A percentile compares a stretch with the other conserved stretches of the same genome.
phyloP scores from a whole-genome alignment of 2,888 invertebrate species.

The Yponomeuta plumbellus region DNA sequence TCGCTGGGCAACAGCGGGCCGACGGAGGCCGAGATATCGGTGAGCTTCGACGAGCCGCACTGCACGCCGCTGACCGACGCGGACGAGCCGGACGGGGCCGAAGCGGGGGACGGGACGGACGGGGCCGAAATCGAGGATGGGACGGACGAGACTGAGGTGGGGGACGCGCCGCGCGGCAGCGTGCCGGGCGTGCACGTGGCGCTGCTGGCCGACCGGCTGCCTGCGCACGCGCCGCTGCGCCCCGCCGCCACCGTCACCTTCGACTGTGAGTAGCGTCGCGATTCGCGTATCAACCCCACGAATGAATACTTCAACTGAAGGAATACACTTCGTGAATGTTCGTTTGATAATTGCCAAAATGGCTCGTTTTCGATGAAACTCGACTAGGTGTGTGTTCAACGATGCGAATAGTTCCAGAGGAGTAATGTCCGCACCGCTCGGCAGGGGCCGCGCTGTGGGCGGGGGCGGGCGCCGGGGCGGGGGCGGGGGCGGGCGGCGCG shows the following conservation, averaged over 20 bases:
- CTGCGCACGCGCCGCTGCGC: conserved; percentile 67
- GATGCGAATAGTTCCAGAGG: background rate
- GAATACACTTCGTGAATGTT: no score
- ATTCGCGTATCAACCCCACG: background rate
- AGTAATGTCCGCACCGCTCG: background rate
- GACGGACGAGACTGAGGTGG: conserved; percentile 22
- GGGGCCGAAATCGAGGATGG: background rate
- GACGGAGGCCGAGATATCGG: conserved; percentile 32
- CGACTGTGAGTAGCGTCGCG: conserved; percentile 76
- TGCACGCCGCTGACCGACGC: conserved; percentile 28
- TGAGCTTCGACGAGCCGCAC: conserved; percentile 37
- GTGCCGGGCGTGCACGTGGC: conserved; percentile 14
- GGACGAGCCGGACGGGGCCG: conserved; percentile 26
- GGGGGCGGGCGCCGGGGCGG: conserved; percentile 25
- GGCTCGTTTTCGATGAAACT: no score
- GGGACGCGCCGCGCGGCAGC: conserved; percentile 19
- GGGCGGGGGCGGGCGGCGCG: conserved; percentile 29
- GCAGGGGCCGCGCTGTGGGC: conserved; percentile 52
- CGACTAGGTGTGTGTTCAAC: background rate
- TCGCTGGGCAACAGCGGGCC: conserved; percentile 49
- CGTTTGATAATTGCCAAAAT: no score
- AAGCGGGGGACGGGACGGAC: conserved; percentile 10
- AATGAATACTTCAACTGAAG: background rate
- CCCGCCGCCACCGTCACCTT: conserved; percentile 82
- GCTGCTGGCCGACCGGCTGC: conserved; percentile 27